These are phyloP conservation scores for Peucedramus taeniatus DNA, from an alignment of 2,113 vertebrate genomes.

Conservation along the genomic window DNA sequence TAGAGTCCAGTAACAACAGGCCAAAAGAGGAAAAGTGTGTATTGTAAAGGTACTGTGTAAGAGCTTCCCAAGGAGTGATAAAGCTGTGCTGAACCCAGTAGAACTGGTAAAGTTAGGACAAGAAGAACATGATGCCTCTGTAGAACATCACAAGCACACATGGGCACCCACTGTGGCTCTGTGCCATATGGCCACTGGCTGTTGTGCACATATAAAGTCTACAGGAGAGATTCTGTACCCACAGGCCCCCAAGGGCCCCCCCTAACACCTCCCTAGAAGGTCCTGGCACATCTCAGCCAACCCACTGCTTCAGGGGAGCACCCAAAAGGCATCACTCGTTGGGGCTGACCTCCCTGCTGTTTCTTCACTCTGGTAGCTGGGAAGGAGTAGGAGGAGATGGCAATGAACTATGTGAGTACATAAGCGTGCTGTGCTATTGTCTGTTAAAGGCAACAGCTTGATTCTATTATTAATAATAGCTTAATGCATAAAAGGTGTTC, in stretches of 20 bases:
- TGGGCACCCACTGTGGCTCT: neutral
- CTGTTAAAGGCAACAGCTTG: neutral
- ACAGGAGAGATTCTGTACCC: neutral
- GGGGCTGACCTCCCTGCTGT: neutral
- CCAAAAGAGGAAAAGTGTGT: neutral
- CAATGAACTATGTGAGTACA: neutral
- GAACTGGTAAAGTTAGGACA: neutral
- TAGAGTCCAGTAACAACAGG: rapidly evolving
- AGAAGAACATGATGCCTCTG: neutral
- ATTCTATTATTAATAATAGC: neutral
- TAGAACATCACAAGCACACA: neutral
- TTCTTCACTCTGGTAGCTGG: neutral
- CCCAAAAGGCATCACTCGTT: rapidly evolving
- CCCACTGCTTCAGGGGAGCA: neutral
- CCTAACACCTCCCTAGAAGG: neutral
- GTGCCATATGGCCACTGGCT: neutral
- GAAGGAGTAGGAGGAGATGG: neutral
- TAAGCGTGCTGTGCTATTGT: rapidly evolving
- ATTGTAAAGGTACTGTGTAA: neutral
- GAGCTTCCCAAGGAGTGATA: neutral
- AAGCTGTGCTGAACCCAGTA: neutral
- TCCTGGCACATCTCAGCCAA: neutral
- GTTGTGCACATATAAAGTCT: neutral
- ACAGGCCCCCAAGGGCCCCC: rapidly evolving
- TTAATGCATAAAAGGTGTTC: neutral